Conservation (phyloP, 2,797 vertebrate genomes). For the Eremophila alpestris region DNA sequence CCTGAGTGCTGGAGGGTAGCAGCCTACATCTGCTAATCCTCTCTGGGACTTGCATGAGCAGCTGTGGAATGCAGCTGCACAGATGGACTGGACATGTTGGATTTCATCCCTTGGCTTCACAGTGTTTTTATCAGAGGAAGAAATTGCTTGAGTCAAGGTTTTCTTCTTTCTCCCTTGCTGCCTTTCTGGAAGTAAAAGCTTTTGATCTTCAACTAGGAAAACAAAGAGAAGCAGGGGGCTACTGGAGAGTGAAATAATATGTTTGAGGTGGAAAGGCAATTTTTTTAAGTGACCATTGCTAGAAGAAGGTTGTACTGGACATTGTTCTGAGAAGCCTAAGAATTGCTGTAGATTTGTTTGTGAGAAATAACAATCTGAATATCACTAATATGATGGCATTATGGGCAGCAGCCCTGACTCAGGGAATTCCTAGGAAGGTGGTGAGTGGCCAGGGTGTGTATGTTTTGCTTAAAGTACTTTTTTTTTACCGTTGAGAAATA, state of each 20-base stretch:
- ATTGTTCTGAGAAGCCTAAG: not conserved
- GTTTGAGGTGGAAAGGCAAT: not conserved
- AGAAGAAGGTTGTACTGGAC: not conserved
- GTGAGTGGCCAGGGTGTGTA: not conserved
- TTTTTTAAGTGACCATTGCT: not conserved
- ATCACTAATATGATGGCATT: not conserved
- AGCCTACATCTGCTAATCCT: not conserved
- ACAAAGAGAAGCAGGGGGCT: not conserved
- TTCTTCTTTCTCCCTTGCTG: not conserved
- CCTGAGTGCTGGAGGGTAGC: not conserved
- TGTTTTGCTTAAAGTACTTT: not conserved
- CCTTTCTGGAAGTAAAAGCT: not conserved
- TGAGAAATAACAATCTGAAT: not conserved
- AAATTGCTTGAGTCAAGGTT: not conserved
- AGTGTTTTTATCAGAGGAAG: not conserved
- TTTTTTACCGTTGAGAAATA: not conserved
- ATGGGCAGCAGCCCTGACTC: not conserved
- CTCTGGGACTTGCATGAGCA: not conserved
- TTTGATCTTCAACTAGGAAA: not conserved
- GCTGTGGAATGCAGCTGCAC: conserved; percentile 46
- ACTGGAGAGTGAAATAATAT: not conserved
- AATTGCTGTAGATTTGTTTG: not conserved
- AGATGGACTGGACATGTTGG: not conserved
- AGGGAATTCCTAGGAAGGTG: not conserved
- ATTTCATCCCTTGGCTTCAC: conserved; percentile 21